A percentile compares a stretch with the other conserved stretches of the same genome.
Evolutionary conservation across 1,140 invertebrate species (phyloP).

Genomic region (Camponotus vicinus): DNA sequence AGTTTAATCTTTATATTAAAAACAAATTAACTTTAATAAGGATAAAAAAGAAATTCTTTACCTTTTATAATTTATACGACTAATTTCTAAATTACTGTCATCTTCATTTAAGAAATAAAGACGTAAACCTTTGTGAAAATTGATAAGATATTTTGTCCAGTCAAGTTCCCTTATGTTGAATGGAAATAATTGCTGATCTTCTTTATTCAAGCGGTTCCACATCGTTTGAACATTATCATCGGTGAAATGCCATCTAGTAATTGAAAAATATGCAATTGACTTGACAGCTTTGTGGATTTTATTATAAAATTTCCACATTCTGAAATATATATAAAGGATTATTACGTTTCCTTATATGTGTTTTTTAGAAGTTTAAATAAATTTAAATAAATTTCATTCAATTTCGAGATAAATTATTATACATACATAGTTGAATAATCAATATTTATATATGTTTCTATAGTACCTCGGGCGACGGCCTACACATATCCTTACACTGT

Average conservation of each 20-base stretch:
- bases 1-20: not conserved
- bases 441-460: not conserved
- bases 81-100: constrained; percentile 88
- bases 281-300: constrained; percentile 92
- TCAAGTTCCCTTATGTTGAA: constrained; percentile 90
- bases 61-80: constrained; percentile 88
- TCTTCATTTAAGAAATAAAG: constrained; percentile 91
- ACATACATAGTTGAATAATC: constrained; percentile 80
- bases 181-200: constrained; percentile 89
- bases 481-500: not conserved
- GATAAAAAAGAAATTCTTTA: constrained; percentile 72
- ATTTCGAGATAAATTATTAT: not conserved
- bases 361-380: no score
- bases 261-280: constrained; percentile 91
- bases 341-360: not conserved
- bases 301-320: constrained; percentile 90
- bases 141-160: constrained; percentile 90
- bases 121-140: constrained; percentile 89
- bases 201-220: not conserved
- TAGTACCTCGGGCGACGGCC: not conserved
- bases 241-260: constrained; percentile 90
- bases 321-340: constrained; percentile 69
- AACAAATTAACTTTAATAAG: not conserved
- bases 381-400: no score
- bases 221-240: constrained; percentile 89